These are phyloP conservation scores for Leucopternis melanops DNA, from an alignment of 2,113 vertebrate genomes.

Conservation along the genomic window DNA sequence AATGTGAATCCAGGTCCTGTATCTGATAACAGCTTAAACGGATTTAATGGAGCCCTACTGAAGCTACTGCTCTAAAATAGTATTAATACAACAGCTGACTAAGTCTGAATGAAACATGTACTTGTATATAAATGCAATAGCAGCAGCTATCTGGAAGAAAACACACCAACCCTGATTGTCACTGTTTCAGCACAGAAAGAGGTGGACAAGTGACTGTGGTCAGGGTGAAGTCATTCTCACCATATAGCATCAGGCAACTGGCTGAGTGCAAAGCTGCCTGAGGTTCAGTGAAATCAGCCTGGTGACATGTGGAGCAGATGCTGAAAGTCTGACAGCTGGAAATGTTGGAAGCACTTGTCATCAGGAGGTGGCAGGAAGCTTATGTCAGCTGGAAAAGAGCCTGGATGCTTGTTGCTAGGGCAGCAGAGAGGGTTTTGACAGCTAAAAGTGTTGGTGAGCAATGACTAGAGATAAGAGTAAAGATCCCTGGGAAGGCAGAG, in stretches of 20 bases:
- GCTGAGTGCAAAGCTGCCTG: neutral
- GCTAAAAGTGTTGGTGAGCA: constrained; percentile 26
- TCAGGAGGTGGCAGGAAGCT: constrained; percentile 52
- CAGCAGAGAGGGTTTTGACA: constrained; percentile 40
- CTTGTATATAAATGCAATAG: neutral
- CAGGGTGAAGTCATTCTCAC: neutral
- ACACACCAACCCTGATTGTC: neutral
- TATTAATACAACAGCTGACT: neutral
- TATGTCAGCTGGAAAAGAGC: constrained; percentile 47
- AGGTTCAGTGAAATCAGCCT: neutral
- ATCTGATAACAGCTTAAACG: neutral
- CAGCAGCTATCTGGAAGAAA: neutral
- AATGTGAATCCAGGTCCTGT: neutral
- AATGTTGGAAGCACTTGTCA: constrained; percentile 41
- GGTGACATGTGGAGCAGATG: constrained; percentile 22
- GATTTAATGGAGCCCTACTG: neutral
- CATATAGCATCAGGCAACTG: neutral
- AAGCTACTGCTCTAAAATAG: neutral
- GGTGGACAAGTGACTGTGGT: neutral
- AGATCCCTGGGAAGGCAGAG: constrained; percentile 6
- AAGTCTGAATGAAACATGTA: neutral
- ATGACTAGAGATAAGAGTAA: neutral
- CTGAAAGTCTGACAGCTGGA: constrained; percentile 51
- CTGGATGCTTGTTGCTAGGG: constrained; percentile 32
- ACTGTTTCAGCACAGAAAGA: neutral